phyloP scores from a whole-genome alignment of 2,113 vertebrate species.

The Megaleporinus macrocephalus region DNA sequence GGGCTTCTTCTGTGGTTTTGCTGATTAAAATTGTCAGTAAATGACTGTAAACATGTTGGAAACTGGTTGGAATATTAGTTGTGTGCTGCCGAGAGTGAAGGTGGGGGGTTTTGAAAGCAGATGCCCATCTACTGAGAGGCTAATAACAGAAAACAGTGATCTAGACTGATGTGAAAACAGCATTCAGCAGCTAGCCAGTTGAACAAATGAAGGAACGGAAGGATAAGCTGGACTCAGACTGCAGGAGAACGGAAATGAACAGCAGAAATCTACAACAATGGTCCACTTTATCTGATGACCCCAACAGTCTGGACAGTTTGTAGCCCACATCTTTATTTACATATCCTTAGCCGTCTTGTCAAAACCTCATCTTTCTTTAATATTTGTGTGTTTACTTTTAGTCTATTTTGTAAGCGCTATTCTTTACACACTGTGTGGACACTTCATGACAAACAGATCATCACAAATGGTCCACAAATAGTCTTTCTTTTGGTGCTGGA shows the following conservation, averaged over 20 bases:
- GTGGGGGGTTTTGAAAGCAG: background rate
- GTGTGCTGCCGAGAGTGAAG: background rate
- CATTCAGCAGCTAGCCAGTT: background rate
- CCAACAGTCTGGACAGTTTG: no score
- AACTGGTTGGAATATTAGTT: background rate
- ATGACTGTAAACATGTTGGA: slow-evolving; percentile 45
- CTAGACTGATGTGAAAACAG: background rate
- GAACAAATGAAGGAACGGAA: background rate
- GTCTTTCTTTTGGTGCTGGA: no score
- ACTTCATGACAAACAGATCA: no score
- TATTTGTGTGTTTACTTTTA: no score
- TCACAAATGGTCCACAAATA: no score
- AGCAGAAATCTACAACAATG: no score
- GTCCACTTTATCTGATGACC: no score
- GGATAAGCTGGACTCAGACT: background rate
- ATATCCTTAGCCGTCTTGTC: no score
- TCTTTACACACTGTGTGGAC: no score
- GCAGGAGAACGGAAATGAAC: background rate
- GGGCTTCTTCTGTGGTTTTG: slow-evolving; percentile 46
- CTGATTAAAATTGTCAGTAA: slow-evolving; percentile 56
- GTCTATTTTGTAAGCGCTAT: no score
- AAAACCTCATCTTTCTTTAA: no score
- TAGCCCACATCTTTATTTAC: no score
- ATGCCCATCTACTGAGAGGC: background rate
- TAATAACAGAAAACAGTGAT: background rate